Conservation (phyloP, 2,113 vertebrate species). For the Ellobius talpinus region DNA sequence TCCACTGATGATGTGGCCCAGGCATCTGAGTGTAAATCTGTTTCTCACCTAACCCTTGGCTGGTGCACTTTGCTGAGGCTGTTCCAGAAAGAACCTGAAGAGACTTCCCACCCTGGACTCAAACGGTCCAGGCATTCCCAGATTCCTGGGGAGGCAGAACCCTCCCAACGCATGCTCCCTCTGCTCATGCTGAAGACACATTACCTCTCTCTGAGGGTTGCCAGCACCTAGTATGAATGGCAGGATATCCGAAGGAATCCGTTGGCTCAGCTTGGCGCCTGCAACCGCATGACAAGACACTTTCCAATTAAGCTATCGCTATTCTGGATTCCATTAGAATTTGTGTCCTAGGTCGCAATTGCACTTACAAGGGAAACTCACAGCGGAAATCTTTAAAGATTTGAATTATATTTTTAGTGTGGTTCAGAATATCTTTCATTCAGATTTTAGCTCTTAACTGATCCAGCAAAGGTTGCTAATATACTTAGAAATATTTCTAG, state of each 20-base stretch:
- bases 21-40: background rate
- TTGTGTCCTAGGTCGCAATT: slow-evolving; percentile 32
- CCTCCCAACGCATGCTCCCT: background rate
- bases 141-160: background rate
- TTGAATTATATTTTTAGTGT: slow-evolving; percentile 6
- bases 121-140: background rate
- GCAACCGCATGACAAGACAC: background rate
- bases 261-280: background rate
- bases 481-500: slow-evolving; percentile 19
- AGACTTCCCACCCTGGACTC: slow-evolving; percentile 38
- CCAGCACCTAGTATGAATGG: background rate
- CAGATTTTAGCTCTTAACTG: slow-evolving; percentile 29
- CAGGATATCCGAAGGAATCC: background rate
- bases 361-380: slow-evolving; percentile 33
- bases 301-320: background rate
- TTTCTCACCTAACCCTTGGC: slow-evolving; percentile 12
- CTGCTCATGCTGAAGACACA: background rate
- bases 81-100: slow-evolving; percentile 62
- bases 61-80: background rate
- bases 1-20: background rate
- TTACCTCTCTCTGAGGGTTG: background rate
- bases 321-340: background rate
- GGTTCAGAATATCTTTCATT: background rate
- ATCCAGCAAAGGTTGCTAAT: background rate
- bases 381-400: slow-evolving; percentile 12